Percentiles rank a stretch among this genome's conserved stretches.
Conservation (phyloP, 1,140 invertebrate genomes). For the Laupala kohalensis region DNA sequence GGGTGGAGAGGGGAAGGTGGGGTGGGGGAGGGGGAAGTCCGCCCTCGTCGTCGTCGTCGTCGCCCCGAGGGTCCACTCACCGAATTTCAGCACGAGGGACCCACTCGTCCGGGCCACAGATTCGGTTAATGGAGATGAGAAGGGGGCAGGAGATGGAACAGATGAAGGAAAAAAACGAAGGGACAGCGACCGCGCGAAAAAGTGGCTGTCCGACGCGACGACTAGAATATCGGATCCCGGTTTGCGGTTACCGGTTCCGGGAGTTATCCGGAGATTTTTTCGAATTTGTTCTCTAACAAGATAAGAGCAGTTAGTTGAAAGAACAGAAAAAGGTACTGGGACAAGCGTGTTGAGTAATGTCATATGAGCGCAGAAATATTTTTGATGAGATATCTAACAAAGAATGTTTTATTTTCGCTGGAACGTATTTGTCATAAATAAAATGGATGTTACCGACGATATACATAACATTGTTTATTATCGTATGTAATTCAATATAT, state of each 20-base stretch:
- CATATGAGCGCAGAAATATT: too few species aligned
- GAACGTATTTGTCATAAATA: too few species aligned
- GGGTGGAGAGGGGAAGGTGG: too few species aligned
- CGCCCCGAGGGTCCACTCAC: background rate
- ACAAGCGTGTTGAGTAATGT: too few species aligned
- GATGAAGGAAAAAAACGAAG: background rate
- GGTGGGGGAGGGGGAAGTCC: background rate
- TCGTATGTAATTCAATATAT: too few species aligned
- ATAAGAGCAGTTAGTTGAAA: background rate
- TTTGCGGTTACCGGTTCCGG: background rate
- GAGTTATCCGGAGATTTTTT: background rate
- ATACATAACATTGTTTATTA: too few species aligned
- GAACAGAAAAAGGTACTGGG: too few species aligned
- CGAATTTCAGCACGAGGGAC: background rate
- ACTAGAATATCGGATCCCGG: background rate
- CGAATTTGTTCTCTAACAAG: background rate
- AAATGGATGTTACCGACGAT: too few species aligned
- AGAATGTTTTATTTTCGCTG: too few species aligned
- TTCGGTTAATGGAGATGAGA: background rate
- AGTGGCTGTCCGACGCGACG: background rate
- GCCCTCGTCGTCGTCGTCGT: too few species aligned
- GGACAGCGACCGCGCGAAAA: background rate
- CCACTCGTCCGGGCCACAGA: background rate
- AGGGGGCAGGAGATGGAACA: background rate
- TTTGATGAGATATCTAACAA: too few species aligned